Conservation (phyloP, 1,140 invertebrate genomes). For the Euwallacea fornicatus region DNA sequence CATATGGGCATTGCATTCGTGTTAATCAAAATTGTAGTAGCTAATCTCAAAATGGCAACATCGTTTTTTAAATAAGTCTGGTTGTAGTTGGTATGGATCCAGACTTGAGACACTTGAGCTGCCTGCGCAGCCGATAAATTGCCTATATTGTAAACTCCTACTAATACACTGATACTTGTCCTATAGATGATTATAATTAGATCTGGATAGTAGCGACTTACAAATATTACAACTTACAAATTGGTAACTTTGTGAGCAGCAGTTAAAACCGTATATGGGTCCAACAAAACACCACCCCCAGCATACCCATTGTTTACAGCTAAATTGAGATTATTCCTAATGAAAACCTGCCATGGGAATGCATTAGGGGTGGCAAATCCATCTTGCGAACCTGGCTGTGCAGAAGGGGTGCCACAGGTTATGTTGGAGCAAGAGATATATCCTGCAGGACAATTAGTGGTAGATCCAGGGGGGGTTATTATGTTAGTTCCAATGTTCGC, state of each 20-base stretch:
- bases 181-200: constrained; percentile 15
- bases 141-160: constrained; percentile 41
- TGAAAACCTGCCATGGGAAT: constrained; percentile 45
- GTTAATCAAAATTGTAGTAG: constrained; percentile 54
- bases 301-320: constrained; percentile 42
- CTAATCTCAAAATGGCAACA: constrained; percentile 62
- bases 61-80: constrained; percentile 61
- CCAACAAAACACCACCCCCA: constrained; percentile 46
- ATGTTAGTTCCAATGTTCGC: not conserved
- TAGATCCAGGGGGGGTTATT: not conserved
- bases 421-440: constrained; percentile 33
- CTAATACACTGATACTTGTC: constrained; percentile 38
- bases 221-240: constrained; percentile 38
- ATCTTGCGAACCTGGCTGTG: constrained; percentile 32
- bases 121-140: constrained; percentile 37
- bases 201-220: not conserved
- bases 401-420: constrained; percentile 29
- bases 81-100: constrained; percentile 60
- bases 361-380: constrained; percentile 42
- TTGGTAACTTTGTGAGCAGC: constrained; percentile 47
- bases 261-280: constrained; percentile 43
- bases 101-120: constrained; percentile 34
- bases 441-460: constrained; percentile 25
- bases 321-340: constrained; percentile 37
- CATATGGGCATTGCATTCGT: constrained; percentile 62